Evolutionary conservation across 1,140 invertebrate species (phyloP), one percentile per base, ranked within the genome.

Genomic region (Papilio xuthus): DNA sequence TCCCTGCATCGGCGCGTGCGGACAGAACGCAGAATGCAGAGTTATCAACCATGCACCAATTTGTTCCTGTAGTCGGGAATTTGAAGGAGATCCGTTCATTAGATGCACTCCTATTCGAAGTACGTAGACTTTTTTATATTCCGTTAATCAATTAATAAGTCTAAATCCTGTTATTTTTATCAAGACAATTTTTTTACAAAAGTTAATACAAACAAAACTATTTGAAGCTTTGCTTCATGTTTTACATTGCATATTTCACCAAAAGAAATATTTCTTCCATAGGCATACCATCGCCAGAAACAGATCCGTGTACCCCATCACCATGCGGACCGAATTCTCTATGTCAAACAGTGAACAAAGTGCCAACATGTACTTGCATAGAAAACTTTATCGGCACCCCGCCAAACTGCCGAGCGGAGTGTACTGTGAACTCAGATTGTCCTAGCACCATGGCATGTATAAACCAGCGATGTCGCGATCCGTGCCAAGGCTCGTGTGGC

Each of bases 11-110:
- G 96, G 95, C 69, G 95, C 95, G 71, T 97, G 97, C 88, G 97
- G 97, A 44, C 87, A 96, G 42, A 96, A 97, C 85, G 96, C 97
- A 23, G 94, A 96, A 82, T 98, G 97, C 84, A 94, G 95, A 90
- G 96, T 97, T 56, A 94, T 96, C 7, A 96, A 96, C 89, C 97
- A 98, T 85, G 96, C 95, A 86, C 97, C 97, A 4, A 95, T 97
- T 72, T 97, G 96, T 87, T 95, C 94, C 79, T 97, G 96, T 83
- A 94, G 94, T 44, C 79, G 83, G 72, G 91, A 89, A 78, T 96
- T 95, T 85, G 94, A 95, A 78, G 96, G 96, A 82, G 96, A 97
- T 94, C 96, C 96, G 41, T 96, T 96, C 83, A 88, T 94, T 42
- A 94, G 94, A 88, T 96, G 96, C 89, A 78, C 80, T 47, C n/a